Evolutionary conservation across 2,797 vertebrate genomes (phyloP).

Genomic region (Myotis myotis): DNA sequence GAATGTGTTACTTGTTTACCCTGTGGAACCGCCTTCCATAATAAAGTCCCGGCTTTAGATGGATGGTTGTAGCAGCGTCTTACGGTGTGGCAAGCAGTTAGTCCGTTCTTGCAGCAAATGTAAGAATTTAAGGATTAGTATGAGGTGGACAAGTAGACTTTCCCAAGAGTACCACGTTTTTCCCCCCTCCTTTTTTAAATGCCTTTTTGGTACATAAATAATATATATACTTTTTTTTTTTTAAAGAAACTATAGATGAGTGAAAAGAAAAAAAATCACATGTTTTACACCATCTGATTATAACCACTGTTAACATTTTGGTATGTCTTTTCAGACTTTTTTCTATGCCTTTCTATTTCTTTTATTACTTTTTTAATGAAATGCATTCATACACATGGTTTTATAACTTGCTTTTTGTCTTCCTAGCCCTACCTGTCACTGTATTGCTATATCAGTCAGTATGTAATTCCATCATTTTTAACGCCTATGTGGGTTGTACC

Average conservation of each 20-base stretch:
- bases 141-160: neutral
- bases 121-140: constrained; percentile 59
- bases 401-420: neutral
- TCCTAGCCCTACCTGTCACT: neutral
- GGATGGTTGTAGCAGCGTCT: constrained; percentile 74
- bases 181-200: neutral
- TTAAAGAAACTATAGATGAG: constrained; percentile 48
- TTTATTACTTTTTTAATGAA: neutral
- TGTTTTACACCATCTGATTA: neutral
- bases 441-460: neutral
- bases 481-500: neutral
- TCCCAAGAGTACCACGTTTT: constrained; percentile 70
- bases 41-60: constrained; percentile 78
- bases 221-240: neutral
- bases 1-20: constrained; percentile 80
- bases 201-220: constrained; percentile 49
- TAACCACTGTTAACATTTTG: constrained; percentile 65
- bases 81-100: constrained; percentile 72
- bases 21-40: constrained; percentile 77
- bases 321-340: neutral
- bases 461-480: neutral
- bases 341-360: neutral
- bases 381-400: neutral
- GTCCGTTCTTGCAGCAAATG: constrained; percentile 53
- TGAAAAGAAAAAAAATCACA: neutral